These are phyloP conservation scores for Perdita meconis DNA, from an alignment of 2,888 invertebrate genomes.

Conservation along the genomic window DNA sequence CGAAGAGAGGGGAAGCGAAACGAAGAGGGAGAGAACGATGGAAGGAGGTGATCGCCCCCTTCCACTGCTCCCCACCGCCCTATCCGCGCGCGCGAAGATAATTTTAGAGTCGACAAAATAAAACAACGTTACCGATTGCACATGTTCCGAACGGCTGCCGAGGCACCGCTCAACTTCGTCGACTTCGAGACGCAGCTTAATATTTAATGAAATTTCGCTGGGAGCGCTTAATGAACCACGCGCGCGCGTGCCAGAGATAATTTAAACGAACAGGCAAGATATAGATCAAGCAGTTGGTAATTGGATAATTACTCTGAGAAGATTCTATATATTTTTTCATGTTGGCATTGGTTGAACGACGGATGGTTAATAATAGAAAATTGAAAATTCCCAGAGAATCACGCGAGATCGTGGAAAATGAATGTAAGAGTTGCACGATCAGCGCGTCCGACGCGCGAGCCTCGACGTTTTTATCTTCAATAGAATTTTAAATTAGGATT, in stretches of 20 bases:
- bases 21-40: background rate
- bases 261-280: no score
- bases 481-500: conserved; percentile 7
- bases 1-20: conserved; percentile 15
- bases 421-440: background rate
- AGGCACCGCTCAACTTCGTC: conserved; percentile 11
- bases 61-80: conserved; percentile 18
- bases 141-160: conserved; percentile 36
- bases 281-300: no score
- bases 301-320: no score
- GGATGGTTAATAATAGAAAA: no score
- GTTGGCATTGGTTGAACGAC: no score
- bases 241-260: no score
- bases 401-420: background rate
- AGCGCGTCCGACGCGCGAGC: background rate
- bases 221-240: no score
- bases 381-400: no score
- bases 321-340: no score
- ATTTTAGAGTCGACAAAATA: conserved; percentile 68
- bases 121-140: conserved; percentile 61
- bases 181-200: background rate
- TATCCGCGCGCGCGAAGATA: conserved; percentile 48
- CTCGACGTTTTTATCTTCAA: background rate
- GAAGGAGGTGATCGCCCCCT: conserved; percentile 48
- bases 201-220: no score